phyloP scores from a whole-genome alignment of 2,888 invertebrate genomes.

The Leuctra nigra region DNA sequence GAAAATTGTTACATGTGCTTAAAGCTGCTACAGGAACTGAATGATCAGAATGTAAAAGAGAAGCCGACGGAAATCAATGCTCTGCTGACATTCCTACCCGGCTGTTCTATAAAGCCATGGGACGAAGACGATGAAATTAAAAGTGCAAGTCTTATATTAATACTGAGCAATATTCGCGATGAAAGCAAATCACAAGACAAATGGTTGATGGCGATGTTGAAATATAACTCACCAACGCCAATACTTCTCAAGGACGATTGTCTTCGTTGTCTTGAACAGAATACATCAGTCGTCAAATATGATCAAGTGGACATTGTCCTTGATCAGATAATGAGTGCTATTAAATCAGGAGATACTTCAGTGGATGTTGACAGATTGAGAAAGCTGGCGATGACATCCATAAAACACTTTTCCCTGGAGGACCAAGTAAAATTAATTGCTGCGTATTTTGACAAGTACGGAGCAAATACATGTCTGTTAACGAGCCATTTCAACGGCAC shows the following conservation, averaged over 20 bases:
- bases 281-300: constrained; percentile 20
- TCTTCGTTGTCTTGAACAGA: constrained; percentile 18
- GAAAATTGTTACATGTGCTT: constrained; percentile 22
- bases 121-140: constrained; percentile 28
- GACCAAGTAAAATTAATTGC: neutral
- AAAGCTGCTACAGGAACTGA: neutral
- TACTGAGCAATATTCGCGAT: constrained; percentile 21
- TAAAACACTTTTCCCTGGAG: neutral
- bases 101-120: constrained; percentile 23
- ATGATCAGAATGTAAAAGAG: neutral
- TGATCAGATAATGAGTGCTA: neutral
- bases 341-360: neutral
- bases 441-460: neutral
- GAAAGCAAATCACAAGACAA: constrained; percentile 20
- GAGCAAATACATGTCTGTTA: neutral
- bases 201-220: constrained; percentile 25
- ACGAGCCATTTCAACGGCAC: neutral
- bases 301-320: constrained; percentile 20
- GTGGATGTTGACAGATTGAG: neutral
- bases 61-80: neutral
- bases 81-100: constrained; percentile 16
- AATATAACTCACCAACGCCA: constrained; percentile 12
- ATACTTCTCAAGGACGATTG: constrained; percentile 12
- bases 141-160: constrained; percentile 19
- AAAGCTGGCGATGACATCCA: neutral